Evolutionary conservation across 2,888 invertebrate genomes (phyloP).

Genomic region (Ethmia dodecea): DNA sequence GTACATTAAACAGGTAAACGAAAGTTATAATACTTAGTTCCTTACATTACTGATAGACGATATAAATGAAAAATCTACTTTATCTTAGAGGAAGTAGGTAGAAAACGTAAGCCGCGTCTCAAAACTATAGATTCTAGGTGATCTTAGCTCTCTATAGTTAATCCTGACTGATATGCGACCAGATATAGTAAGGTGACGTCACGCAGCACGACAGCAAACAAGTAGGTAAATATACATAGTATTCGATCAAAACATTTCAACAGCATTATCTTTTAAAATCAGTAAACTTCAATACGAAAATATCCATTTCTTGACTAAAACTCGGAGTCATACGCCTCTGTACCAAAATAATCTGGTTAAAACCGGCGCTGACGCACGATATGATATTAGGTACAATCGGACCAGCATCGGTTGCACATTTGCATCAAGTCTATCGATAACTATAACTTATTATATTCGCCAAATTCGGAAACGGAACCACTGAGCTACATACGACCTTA

Average conservation of each 20-base stretch:
- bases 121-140: slow-evolving; percentile 34
- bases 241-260: slow-evolving; percentile 7
- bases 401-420: slow-evolving; percentile 29
- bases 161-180: slow-evolving; percentile 14
- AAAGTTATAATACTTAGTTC: slow-evolving; percentile 15
- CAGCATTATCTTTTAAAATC: slow-evolving; percentile 27
- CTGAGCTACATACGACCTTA: slow-evolving; percentile 19
- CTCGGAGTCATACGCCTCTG: slow-evolving; percentile 25
- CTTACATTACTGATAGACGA: slow-evolving; percentile 16
- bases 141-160: slow-evolving; percentile 20
- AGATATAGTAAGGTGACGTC: slow-evolving; percentile 10
- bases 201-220: background rate
- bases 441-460: slow-evolving; percentile 9
- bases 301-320: slow-evolving; percentile 42
- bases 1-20: no score
- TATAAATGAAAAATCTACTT: slow-evolving; percentile 35
- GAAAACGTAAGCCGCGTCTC: slow-evolving; percentile 35
- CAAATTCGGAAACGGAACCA: slow-evolving; percentile 17
- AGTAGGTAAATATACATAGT: slow-evolving; percentile 1
- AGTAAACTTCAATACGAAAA: slow-evolving; percentile 59
- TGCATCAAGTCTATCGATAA: slow-evolving; percentile 5
- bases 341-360: slow-evolving; percentile 62
- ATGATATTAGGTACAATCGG: slow-evolving; percentile 17
- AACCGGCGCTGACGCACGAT: slow-evolving; percentile 22
- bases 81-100: slow-evolving; percentile 30